phyloP scores from a whole-genome alignment of 2,888 invertebrate genomes.

The Conchocele bisecta region DNA sequence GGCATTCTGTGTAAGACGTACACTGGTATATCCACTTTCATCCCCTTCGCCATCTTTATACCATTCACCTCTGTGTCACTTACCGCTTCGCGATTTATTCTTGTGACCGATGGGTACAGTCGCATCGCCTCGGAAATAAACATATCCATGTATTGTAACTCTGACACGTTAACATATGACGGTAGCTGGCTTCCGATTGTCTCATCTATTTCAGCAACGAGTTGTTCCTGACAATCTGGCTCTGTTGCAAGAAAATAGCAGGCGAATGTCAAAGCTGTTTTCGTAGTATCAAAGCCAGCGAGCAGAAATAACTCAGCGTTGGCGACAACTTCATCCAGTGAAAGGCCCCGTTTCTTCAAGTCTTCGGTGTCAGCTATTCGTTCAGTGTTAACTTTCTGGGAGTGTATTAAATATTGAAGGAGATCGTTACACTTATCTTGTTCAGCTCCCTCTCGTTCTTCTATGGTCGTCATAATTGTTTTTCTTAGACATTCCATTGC shows the following conservation, averaged over 20 bases:
- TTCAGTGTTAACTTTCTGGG: no score
- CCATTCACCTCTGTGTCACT: constrained; percentile 10
- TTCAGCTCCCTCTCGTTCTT: constrained; percentile 29
- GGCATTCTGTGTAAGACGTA: constrained; percentile 39
- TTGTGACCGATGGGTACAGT: constrained; percentile 56
- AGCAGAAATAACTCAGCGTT: constrained; percentile 49
- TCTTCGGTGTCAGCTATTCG: no score
- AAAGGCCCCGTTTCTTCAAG: no score
- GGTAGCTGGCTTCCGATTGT: constrained; percentile 40
- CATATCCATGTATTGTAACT: constrained; percentile 59
- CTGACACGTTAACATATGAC: constrained; percentile 54
- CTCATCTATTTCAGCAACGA: constrained; percentile 37
- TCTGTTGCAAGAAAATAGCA: constrained; percentile 46
- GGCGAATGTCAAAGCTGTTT: constrained; percentile 42
- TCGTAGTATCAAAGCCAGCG: constrained; percentile 49
- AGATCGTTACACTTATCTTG: constrained; percentile 33
- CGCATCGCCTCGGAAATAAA: constrained; percentile 61
- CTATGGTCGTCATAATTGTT: constrained; percentile 19
- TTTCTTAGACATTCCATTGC: constrained; percentile 33
- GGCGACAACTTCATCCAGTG: constrained; percentile 43
- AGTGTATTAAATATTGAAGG: constrained; percentile 53
- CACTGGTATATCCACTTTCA: constrained; percentile 43
- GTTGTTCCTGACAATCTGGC: constrained; percentile 39
- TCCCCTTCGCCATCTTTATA: constrained; percentile 28
- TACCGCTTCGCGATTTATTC: constrained; percentile 38